A percentile compares a stretch with the other conserved stretches of the same genome.
Evolutionary conservation across 1,140 invertebrate species (phyloP).

Genomic region (Dreissena rostriformis): DNA sequence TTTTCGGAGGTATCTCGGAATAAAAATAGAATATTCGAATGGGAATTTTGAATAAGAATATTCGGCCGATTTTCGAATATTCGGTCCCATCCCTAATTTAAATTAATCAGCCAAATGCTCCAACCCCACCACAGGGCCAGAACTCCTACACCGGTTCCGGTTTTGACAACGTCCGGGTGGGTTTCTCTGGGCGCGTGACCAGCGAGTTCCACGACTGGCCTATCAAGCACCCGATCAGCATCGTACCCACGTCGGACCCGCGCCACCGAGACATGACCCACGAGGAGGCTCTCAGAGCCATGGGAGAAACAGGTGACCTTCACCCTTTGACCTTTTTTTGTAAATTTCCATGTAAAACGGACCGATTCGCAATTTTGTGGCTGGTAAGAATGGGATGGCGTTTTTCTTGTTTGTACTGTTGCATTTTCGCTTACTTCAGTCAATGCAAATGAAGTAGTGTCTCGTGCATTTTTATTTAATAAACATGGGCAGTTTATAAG

Average conservation of each 20-base stretch:
- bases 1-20: too few species aligned
- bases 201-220: constrained; percentile 9
- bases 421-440: not conserved
- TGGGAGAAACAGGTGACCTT: not conserved
- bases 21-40: too few species aligned
- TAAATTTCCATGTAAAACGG: not conserved
- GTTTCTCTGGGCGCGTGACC: constrained; percentile 5
- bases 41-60: too few species aligned
- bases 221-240: not conserved
- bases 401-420: not conserved
- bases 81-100: too few species aligned
- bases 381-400: not conserved
- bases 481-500: too few species aligned
- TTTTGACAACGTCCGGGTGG: constrained; percentile 25
- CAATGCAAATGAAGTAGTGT: too few species aligned
- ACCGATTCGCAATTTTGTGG: not conserved
- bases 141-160: constrained; percentile 33
- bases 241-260: not conserved
- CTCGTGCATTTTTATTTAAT: too few species aligned
- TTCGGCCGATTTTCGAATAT: too few species aligned
- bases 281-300: constrained; percentile 10
- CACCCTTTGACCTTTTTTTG: not conserved
- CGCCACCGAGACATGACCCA: constrained; percentile 32
- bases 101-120: too few species aligned
- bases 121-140: constrained; percentile 9